phyloP scores from a whole-genome alignment of 2,113 vertebrate species.

The Oxyruncus cristatus region DNA sequence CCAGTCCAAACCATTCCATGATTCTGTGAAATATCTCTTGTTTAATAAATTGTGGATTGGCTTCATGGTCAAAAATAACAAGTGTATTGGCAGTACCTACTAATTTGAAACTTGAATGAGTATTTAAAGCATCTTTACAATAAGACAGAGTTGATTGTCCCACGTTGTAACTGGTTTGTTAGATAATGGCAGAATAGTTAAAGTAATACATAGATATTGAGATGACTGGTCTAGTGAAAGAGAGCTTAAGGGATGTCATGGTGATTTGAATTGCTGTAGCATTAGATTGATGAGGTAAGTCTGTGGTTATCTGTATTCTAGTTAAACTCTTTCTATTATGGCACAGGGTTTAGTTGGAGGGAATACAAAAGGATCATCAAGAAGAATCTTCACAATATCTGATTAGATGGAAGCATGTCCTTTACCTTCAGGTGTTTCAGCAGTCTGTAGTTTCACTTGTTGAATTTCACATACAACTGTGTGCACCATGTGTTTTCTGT shows the following conservation, averaged over 20 bases:
- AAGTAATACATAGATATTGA: neutral
- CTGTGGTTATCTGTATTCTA: neutral
- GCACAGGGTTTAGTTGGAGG: neutral
- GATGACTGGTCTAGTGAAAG: neutral
- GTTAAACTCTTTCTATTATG: neutral
- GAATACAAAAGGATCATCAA: neutral
- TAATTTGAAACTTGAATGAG: neutral
- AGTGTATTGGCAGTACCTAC: neutral
- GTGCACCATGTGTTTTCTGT: slow-evolving; percentile 39
- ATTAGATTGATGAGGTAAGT: neutral
- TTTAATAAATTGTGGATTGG: neutral
- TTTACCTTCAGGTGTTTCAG: slow-evolving; percentile 1
- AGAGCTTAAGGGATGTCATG: neutral
- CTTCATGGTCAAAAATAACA: neutral
- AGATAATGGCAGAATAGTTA: neutral
- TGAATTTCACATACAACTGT: slow-evolving; percentile 13
- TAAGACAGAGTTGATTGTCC: neutral
- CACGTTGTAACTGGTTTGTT: neutral
- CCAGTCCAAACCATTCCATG: neutral
- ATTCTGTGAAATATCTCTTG: neutral
- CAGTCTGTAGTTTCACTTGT: neutral
- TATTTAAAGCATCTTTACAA: neutral
- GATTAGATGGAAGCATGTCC: neutral
- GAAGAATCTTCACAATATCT: neutral
- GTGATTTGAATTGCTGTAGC: neutral